Conservation (phyloP, 2,113 vertebrate genomes). For the Campylomormyrus numenius region DNA sequence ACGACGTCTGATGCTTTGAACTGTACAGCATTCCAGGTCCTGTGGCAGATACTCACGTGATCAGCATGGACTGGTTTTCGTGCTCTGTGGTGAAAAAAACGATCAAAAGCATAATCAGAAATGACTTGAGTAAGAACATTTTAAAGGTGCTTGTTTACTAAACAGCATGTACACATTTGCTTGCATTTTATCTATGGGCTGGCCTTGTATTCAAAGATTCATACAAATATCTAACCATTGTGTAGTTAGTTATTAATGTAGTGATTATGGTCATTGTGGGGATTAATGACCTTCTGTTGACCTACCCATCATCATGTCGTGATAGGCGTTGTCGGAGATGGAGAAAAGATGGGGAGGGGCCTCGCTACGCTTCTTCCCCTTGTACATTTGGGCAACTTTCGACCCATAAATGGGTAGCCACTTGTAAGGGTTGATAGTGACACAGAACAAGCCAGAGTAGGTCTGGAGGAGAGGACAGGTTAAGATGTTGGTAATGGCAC, state of each 20-base stretch:
- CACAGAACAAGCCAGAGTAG: slow-evolving; percentile 68
- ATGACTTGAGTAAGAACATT: not conserved
- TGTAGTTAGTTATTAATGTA: not conserved
- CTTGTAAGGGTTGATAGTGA: slow-evolving; percentile 70
- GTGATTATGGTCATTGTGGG: not conserved
- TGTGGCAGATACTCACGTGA: slow-evolving; percentile 58
- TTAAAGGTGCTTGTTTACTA: not conserved
- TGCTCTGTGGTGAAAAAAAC: slow-evolving; percentile 52
- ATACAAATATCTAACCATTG: not conserved
- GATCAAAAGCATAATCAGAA: not conserved
- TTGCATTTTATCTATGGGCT: not conserved
- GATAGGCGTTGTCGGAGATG: slow-evolving; percentile 69
- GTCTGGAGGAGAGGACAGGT: slow-evolving; percentile 47
- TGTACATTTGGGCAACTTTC: slow-evolving; percentile 62
- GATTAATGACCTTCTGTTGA: not conserved
- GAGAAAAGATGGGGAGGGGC: slow-evolving; percentile 72
- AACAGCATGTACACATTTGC: not conserved
- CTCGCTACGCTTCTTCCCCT: slow-evolving; percentile 69
- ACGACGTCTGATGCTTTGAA: not conserved
- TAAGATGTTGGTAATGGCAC: not conserved
- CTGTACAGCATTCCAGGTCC: not conserved
- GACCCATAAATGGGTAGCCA: slow-evolving; percentile 67
- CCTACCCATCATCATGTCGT: slow-evolving; percentile 71
- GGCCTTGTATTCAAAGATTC: not conserved
- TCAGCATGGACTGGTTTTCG: slow-evolving; percentile 76